Base-by-base conservation (phyloP, 1,140 invertebrate genomes). In the Globodera ellingtonae region DNA sequence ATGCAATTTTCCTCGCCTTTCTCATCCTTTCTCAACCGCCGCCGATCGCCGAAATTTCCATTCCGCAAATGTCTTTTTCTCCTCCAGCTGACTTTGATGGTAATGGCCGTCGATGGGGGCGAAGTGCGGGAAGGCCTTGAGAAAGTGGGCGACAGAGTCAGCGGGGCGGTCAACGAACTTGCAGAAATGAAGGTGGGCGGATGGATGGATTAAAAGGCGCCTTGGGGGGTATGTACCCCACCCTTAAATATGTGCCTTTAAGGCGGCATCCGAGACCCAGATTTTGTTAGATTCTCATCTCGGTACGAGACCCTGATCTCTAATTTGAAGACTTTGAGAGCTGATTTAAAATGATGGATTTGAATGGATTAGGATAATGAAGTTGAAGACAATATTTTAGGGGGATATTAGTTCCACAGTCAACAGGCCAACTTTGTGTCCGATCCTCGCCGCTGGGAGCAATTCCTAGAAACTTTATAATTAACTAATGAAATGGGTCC, bases 401-500 rank as follows among this genome's bases (percentile, higher is more conserved):
- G 35, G 35, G 35, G 35, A 35, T 35, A 1, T 35, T 35, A 35
- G 35, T 35, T 35, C 35, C 3, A 47, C 21, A 77, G 75, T 48
- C 50, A 15, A 3, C 35, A 35, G 75, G 75, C 48, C 75, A 77
- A 47, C 8, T 77, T 15, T 77, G 62, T 77, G 75, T 48, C 75
- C 75, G 0, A 46, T 77, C 6, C 75, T 59, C 46, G 75, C 75
- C 10, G 75, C 65, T 7, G 75, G 75, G 6, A 77, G 62, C 35
- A 44, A 69, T 35, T 35, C 35, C 35, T 35, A 35, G 35, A 35
- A 35, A 35, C 35, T 35, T 35, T 35, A 35, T 1, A 35, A 35
- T 35, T 35, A 35, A 35, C 35, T 35, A 35, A 35, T 35, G 35
- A 35, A 35, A 35, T 35, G 0, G 35, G 35, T 35, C 35, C 35